Percentiles rank a stretch among this genome's conserved stretches.
Conservation (phyloP, 2,888 invertebrate species). For the Epirrhoe alternata region DNA sequence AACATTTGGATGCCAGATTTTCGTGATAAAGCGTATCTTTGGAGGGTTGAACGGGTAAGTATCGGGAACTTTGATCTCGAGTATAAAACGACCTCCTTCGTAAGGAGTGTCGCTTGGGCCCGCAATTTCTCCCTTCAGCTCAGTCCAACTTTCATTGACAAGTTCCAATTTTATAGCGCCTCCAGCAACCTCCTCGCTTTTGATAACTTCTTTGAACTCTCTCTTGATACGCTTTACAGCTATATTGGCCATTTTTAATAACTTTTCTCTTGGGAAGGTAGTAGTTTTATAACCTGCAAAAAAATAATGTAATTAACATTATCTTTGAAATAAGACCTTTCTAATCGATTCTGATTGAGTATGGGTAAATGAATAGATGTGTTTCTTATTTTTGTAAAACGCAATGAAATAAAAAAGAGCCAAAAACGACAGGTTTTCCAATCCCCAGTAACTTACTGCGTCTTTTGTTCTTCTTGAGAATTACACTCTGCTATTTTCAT, state of each 20-base stretch:
- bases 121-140: conserved; percentile 96
- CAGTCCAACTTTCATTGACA: conserved; percentile 95
- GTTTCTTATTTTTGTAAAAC: not conserved
- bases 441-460: conserved; percentile 24
- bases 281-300: conserved; percentile 25
- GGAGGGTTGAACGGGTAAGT: conserved; percentile 99
- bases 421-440: conserved; percentile 11
- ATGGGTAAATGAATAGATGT: not conserved
- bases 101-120: conserved; percentile 99
- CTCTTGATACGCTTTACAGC: conserved; percentile 35
- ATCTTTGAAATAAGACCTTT: not conserved
- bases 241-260: conserved; percentile 30
- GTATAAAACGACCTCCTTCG: conserved; percentile 96
- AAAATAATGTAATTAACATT: conserved; percentile 1
- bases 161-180: conserved; percentile 96
- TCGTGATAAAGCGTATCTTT: conserved; percentile 98
- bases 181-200: conserved; percentile 88
- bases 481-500: not conserved
- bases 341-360: not conserved
- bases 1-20: conserved; percentile 99
- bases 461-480: conserved; percentile 13
- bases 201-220: conserved; percentile 33
- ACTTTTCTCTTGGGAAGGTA: not conserved
- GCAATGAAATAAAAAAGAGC: conserved; percentile 14
- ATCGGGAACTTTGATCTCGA: conserved; percentile 99